Conservation (phyloP, 1,140 invertebrate genomes). For the Drosophila arizonae region DNA sequence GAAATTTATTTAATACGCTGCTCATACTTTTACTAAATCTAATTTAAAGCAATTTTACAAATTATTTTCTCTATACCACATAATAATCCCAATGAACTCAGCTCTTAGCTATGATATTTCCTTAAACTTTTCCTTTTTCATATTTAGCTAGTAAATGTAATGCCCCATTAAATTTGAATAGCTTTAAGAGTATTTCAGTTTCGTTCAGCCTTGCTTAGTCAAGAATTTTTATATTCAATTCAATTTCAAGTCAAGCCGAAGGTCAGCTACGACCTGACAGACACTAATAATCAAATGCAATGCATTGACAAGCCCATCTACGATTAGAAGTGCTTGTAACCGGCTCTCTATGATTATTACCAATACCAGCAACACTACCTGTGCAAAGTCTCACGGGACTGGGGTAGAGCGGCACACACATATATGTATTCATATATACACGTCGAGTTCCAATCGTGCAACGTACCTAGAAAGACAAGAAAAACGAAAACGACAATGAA, state of each 20-base stretch:
- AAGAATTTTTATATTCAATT: neutral
- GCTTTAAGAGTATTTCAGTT: too few species aligned
- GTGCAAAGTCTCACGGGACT: slow-evolving; percentile 6
- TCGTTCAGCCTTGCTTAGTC: neutral
- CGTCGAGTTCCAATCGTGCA: slow-evolving; percentile 9
- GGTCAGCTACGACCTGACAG: slow-evolving; percentile 30
- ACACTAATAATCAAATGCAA: slow-evolving; percentile 42
- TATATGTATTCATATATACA: neutral
- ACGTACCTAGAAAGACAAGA: slow-evolving; percentile 49
- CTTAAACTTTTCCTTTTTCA: too few species aligned
- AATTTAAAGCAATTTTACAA: too few species aligned
- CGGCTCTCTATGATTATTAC: slow-evolving; percentile 27
- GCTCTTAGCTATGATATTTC: too few species aligned
- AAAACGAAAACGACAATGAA: slow-evolving; percentile 14
- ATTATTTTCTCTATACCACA: too few species aligned
- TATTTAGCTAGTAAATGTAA: too few species aligned
- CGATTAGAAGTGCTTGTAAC: slow-evolving; percentile 28
- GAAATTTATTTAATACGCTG: too few species aligned
- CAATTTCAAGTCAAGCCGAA: neutral
- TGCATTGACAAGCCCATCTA: slow-evolving; percentile 33
- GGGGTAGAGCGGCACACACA: neutral
- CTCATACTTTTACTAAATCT: too few species aligned
- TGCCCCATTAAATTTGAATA: too few species aligned
- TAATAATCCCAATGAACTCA: too few species aligned
- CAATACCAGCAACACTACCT: neutral